Base-by-base conservation (phyloP, 2,888 invertebrate species). In the Pocota personata region DNA sequence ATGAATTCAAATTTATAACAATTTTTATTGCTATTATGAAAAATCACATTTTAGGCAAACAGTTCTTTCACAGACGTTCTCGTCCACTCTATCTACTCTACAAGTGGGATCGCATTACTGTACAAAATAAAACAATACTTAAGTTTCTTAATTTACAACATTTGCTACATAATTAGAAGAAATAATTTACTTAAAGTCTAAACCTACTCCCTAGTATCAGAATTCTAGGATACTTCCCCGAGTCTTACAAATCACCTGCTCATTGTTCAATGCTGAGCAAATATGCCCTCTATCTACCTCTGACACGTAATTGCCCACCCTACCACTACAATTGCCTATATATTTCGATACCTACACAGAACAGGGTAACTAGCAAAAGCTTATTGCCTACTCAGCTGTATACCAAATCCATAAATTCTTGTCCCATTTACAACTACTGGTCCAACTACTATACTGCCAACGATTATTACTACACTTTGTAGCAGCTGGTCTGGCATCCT, bases 301-400 rank as follows among this genome's bases (percentile, higher is more conserved):
- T 21, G 50, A 4, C 24, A 24, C 24, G 24, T 50, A 27, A 35
- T 35, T 40, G 37, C 12, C 27, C 5, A 32, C 10, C 1, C 88
- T 88, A 89, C 88, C 88, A 77, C 87, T 87, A 35, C 52, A 58
- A 77, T 60, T 60, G 69, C 69, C 46, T 40, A 60, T 60, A 67
- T 37, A 50, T 76, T 35, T 40, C 16, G 24, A 24, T 71, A n/a
- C n/a, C n/a, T n/a, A 86, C 58, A 62, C 64, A 32, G 67, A 66
- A 57, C 76, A 14, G 10, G 43, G 62, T 62, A 46, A 62, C 66
- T 62, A 43, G n/a, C 46, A 16, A 55, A 48, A 37, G 69, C 19
- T 60, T 69, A 67, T 69, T 64, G 62, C 76, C 60, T 35, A 58
- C 19, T 67, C 58, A 19, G 19, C 37, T 43, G 48, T 37, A 48